Conservation (phyloP, 2,113 vertebrate species). For the Catharus fuscescens region DNA sequence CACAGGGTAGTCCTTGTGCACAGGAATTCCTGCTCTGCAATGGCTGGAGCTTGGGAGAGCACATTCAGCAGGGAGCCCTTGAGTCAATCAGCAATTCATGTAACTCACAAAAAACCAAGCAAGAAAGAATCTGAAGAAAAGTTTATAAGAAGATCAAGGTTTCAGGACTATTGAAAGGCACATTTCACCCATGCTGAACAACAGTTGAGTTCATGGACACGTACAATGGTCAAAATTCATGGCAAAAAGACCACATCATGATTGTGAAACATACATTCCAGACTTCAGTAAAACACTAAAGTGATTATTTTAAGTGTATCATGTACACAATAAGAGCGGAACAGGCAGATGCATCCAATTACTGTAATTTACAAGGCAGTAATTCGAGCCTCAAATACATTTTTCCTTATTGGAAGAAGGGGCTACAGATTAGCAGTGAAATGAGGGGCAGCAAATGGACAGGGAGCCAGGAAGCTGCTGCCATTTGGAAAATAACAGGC, state of each 20-base stretch:
- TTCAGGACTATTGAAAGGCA: slow-evolving; percentile 46
- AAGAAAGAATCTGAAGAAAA: slow-evolving; percentile 27
- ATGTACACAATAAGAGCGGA: background rate
- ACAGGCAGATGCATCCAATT: slow-evolving; percentile 47
- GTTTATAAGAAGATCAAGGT: slow-evolving; percentile 59
- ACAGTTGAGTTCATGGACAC: background rate
- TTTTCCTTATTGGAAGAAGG: slow-evolving; percentile 18
- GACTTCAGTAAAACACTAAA: background rate
- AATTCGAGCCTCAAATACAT: slow-evolving; percentile 22
- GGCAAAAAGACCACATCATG: background rate
- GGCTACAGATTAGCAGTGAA: background rate
- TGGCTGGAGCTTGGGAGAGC: background rate
- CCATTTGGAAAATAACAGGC: background rate
- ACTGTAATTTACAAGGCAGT: slow-evolving; percentile 53
- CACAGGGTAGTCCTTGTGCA: fast-evolving
- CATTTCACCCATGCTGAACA: slow-evolving; percentile 30
- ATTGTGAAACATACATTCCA: slow-evolving; percentile 21
- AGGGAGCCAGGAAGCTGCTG: slow-evolving; percentile 6
- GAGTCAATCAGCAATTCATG: background rate
- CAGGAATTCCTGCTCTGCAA: background rate
- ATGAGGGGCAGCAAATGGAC: background rate
- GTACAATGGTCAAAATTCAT: background rate
- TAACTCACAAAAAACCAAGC: background rate
- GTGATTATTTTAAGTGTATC: slow-evolving; percentile 39
- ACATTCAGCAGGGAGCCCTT: background rate